Percentiles rank a stretch among this genome's conserved stretches.
Evolutionary conservation across 2,888 invertebrate species (phyloP).

Genomic region (Tridacna crocea): DNA sequence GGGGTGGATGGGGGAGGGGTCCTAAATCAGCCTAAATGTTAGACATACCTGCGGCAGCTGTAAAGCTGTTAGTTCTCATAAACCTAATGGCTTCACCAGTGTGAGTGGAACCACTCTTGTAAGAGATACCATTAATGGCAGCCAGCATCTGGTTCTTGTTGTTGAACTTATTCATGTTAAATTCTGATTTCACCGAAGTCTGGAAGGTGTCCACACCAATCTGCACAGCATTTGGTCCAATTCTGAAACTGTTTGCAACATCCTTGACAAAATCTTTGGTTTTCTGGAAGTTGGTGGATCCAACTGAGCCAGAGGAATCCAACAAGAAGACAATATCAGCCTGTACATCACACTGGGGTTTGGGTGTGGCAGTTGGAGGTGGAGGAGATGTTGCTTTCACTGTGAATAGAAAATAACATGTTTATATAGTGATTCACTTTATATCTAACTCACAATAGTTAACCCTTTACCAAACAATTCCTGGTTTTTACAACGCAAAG

Average conservation of each 20-base stretch:
- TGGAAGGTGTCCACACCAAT: slow-evolving; percentile 76
- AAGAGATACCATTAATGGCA: slow-evolving; percentile 63
- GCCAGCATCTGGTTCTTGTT: slow-evolving; percentile 55
- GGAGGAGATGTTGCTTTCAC: slow-evolving; percentile 50
- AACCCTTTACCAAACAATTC: background rate
- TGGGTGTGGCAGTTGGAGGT: slow-evolving; percentile 49
- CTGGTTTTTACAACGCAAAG: too few species aligned
- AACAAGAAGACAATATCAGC: slow-evolving; percentile 78
- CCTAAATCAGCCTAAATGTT: too few species aligned
- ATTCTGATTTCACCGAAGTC: slow-evolving; percentile 64
- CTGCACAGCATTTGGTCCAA: slow-evolving; percentile 61
- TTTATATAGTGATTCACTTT: background rate
- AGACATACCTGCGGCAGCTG: slow-evolving; percentile 61
- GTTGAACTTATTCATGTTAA: slow-evolving; percentile 67
- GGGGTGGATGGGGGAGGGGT: too few species aligned
- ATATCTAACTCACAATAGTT: background rate
- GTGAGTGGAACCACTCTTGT: slow-evolving; percentile 68
- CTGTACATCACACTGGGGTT: slow-evolving; percentile 68
- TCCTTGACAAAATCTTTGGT: slow-evolving; percentile 71
- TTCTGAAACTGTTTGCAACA: slow-evolving; percentile 68
- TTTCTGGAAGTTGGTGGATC: slow-evolving; percentile 71
- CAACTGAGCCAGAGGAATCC: slow-evolving; percentile 76
- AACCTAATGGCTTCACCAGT: slow-evolving; percentile 71
- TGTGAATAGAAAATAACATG: slow-evolving; percentile 15
- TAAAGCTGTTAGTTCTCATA: slow-evolving; percentile 67